phyloP scores from a whole-genome alignment of 2,888 invertebrate genomes.

The Mesorhabditis belari region DNA sequence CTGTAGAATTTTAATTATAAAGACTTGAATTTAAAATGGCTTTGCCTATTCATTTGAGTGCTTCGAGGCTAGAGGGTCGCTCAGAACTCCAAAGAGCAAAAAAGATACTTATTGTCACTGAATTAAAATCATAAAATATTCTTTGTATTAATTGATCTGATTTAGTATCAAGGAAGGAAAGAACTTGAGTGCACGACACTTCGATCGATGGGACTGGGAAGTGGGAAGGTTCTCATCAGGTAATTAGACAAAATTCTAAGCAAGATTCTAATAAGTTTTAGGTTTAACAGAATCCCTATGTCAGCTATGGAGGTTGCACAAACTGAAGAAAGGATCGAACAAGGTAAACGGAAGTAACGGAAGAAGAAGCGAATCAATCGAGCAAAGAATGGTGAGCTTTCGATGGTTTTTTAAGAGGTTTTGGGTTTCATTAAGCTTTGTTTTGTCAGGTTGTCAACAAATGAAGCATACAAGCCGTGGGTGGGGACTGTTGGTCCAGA shows the following conservation, averaged over 20 bases:
- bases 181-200: constrained; percentile 6
- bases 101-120: no score
- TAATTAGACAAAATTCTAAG: no score
- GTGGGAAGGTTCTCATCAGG: constrained; percentile 7
- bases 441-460: background rate
- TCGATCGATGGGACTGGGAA: constrained; percentile 12
- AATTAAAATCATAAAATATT: no score
- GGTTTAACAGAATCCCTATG: background rate
- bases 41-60: no score
- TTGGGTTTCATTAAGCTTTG: no score
- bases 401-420: background rate
- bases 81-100: no score
- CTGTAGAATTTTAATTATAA: no score
- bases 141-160: background rate
- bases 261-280: constrained; percentile 2
- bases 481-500: background rate
- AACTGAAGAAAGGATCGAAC: no score
- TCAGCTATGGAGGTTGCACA: no score
- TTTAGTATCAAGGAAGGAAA: constrained; percentile 12
- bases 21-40: no score
- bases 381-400: background rate
- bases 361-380: background rate
- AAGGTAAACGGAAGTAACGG: no score
- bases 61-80: no score
- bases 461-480: background rate